Base-by-base conservation (phyloP, 35 echinoderm and acorn worm genomes). In the Antedon bifida region DNA sequence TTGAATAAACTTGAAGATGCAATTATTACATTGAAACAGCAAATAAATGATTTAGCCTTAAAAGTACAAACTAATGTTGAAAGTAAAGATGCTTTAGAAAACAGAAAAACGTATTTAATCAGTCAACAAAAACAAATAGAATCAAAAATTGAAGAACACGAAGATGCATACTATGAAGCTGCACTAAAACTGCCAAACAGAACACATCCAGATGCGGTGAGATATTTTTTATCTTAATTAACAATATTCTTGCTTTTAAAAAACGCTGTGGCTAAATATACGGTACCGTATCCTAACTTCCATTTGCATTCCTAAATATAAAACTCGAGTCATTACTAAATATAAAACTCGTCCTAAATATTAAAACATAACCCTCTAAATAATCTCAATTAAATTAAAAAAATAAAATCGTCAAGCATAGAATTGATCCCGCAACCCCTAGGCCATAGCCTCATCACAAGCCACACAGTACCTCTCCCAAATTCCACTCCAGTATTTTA, bases 191-290 rank as follows among this genome's bases (percentile, higher is more conserved):
- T 96, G 46, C 92, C 92, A 83, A 96, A 96, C 55, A 74, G 81
- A 33, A 96, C 88, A 17, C 92, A 96, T 82, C 88, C 92, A 78
- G 86, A 88, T 73, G 83, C 80, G 42, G 92, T 96, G 85, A 96
- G 88, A 45, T 30, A 46, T 42, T 7, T 31, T n/a, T 78, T 2
- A 26, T 74, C 9, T 3, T 34, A 76, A 36, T 46, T 32, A 34
- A 5, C 39, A 87, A 32, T n/a, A n/a, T 5, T 19, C 8, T 16
- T 81, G 36, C 13, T 35, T 30, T 26, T 33, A 26, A 16, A n/a
- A n/a, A n/a, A n/a, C n/a, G n/a, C n/a, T n/a, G n/a, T n/a, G n/a
- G n/a, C n/a, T n/a, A n/a, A n/a, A n/a, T 26, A 31, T 8, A 0
- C 11, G 30, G 23, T 79, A 32, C 28, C 1, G 0, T 21, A 31